Evolutionary conservation across 2,797 vertebrate species (phyloP).

Genomic region (Peromyscus nudipes): DNA sequence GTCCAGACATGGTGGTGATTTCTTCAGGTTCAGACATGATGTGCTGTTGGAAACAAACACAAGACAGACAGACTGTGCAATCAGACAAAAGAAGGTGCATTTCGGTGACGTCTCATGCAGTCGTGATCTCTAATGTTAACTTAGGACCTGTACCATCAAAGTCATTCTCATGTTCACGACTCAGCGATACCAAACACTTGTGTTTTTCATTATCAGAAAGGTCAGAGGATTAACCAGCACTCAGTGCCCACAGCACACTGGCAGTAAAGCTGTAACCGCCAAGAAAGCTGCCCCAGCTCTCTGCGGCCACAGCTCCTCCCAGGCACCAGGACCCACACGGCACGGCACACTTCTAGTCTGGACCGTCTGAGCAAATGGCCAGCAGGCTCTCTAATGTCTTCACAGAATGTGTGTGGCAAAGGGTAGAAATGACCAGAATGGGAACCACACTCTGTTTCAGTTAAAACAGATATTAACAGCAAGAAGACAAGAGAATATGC

Average conservation of each 20-base stretch:
- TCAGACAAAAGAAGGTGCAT: background rate
- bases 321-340: background rate
- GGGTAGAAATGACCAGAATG: background rate
- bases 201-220: background rate
- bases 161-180: background rate
- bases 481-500: background rate
- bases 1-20: slow-evolving; percentile 97
- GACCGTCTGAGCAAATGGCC: background rate
- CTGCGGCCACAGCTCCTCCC: background rate
- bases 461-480: background rate
- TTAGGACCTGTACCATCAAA: background rate
- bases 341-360: background rate
- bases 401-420: background rate
- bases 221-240: background rate
- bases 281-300: background rate
- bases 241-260: no score
- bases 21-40: slow-evolving; percentile 99
- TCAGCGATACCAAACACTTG: background rate
- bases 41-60: slow-evolving; percentile 89
- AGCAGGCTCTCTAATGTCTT: background rate
- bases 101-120: background rate
- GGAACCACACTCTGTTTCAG: background rate
- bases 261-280: background rate
- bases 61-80: background rate
- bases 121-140: background rate